phyloP scores from a whole-genome alignment of 2,888 invertebrate species.

The Brachyopa scutellaris region DNA sequence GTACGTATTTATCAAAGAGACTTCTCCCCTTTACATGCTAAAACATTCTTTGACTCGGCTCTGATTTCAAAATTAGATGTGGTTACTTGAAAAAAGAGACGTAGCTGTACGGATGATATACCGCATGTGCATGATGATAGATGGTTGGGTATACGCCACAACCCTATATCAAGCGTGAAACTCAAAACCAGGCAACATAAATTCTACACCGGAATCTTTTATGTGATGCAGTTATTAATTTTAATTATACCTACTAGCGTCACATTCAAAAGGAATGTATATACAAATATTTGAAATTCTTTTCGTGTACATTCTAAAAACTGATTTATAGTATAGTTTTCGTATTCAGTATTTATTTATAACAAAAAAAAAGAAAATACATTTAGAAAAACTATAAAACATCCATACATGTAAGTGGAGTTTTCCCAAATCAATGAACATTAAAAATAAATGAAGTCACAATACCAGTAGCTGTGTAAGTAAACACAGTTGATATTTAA shows the following conservation, averaged over 20 bases:
- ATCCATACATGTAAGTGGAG: too few relatives aligned
- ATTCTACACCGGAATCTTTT: conserved; percentile 62
- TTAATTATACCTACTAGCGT: conserved; percentile 63
- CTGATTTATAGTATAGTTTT: background rate
- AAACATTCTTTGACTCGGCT: conserved; percentile 54
- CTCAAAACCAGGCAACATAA: conserved; percentile 64
- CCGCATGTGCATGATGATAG: conserved; percentile 70
- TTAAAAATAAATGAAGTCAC: conserved; percentile 8
- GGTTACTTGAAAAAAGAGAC: conserved; percentile 69
- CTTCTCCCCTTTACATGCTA: conserved; percentile 36
- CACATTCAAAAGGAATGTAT: conserved; percentile 39
- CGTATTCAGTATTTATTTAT: background rate
- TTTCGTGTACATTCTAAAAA: background rate
- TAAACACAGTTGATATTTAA: conserved; percentile 11
- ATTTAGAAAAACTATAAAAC: background rate
- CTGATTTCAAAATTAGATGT: conserved; percentile 71
- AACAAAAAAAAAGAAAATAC: background rate
- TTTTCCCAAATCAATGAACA: background rate
- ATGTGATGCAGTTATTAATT: conserved; percentile 67
- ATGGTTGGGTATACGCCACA: conserved; percentile 61
- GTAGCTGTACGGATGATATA: conserved; percentile 62
- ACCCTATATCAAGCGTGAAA: conserved; percentile 67
- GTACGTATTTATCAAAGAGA: conserved; percentile 18
- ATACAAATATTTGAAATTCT: conserved; percentile 24
- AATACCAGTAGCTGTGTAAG: conserved; percentile 42